These are phyloP conservation scores for Porites cylindrica DNA, from an alignment of 92 coral and sea anemone genomes.

Conservation along the genomic window DNA sequence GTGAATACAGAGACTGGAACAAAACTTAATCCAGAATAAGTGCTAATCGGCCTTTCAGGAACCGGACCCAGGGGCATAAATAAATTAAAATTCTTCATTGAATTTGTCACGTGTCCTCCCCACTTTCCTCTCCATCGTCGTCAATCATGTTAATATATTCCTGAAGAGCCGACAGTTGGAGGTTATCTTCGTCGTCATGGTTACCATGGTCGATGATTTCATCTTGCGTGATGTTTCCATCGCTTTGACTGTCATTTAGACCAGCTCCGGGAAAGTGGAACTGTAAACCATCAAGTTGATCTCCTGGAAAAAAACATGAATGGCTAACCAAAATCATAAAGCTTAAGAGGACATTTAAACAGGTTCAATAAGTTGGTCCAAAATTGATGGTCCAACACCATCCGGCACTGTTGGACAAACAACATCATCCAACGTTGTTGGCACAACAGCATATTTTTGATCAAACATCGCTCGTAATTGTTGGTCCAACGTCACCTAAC, in stretches of 20 bases:
- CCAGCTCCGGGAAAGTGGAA: constrained; percentile 1
- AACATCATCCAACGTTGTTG: too few relatives aligned
- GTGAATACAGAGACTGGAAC: too few relatives aligned
- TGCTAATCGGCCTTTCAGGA: neutral
- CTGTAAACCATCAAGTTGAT: constrained; percentile 29
- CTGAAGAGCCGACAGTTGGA: constrained; percentile 73
- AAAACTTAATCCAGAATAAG: neutral
- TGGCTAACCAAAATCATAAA: too few relatives aligned
- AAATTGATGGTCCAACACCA: too few relatives aligned
- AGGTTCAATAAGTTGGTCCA: too few relatives aligned
- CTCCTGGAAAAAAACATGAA: neutral
- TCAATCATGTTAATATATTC: constrained; percentile 72
- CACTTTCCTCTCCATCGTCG: constrained; percentile 61
- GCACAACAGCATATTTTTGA: too few relatives aligned
- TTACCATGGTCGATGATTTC: constrained; percentile 77
- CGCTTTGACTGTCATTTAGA: constrained; percentile 20
- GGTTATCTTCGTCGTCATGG: constrained; percentile 58
- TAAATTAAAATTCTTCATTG: neutral
- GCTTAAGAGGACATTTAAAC: too few relatives aligned
- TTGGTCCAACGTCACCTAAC: too few relatives aligned
- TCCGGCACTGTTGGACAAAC: too few relatives aligned
- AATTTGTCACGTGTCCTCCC: constrained; percentile 47
- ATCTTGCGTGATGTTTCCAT: constrained; percentile 65
- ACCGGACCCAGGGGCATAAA: too few relatives aligned
- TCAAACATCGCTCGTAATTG: too few relatives aligned